Conservation (phyloP, 2,888 invertebrate species). For the Platycheirus albimanus region DNA sequence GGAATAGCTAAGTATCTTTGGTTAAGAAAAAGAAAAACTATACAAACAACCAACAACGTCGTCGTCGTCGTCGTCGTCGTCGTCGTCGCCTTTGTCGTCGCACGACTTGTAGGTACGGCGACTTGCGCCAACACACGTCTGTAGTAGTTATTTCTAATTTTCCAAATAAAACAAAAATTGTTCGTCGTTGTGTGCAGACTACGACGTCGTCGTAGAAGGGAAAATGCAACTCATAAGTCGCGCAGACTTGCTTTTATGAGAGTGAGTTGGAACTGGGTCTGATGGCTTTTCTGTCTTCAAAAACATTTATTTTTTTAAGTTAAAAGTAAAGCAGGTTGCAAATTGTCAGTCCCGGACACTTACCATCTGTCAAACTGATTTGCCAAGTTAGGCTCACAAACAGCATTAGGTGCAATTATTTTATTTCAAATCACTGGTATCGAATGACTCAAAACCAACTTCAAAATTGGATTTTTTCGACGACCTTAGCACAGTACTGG, state of each 20-base stretch:
- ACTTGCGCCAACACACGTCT: constrained; percentile 53
- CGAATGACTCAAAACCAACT: no score
- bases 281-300: no score
- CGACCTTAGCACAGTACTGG: no score
- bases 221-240: neutral
- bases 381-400: no score
- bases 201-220: constrained; percentile 1
- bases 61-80: neutral
- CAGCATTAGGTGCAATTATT: no score
- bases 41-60: neutral
- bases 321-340: no score
- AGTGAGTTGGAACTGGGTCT: no score
- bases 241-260: neutral
- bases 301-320: no score
- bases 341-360: no score
- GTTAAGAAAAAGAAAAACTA: constrained; percentile 44
- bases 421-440: no score
- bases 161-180: constrained; percentile 14
- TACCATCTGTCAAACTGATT: no score
- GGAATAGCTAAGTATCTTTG: constrained; percentile 43
- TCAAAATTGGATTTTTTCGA: no score
- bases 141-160: constrained; percentile 61
- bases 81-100: constrained; percentile 5
- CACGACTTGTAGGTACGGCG: constrained; percentile 33
- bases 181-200: constrained; percentile 18